phyloP scores from a whole-genome alignment of 1,140 invertebrate species.

The Teleogryllus occipitalis region DNA sequence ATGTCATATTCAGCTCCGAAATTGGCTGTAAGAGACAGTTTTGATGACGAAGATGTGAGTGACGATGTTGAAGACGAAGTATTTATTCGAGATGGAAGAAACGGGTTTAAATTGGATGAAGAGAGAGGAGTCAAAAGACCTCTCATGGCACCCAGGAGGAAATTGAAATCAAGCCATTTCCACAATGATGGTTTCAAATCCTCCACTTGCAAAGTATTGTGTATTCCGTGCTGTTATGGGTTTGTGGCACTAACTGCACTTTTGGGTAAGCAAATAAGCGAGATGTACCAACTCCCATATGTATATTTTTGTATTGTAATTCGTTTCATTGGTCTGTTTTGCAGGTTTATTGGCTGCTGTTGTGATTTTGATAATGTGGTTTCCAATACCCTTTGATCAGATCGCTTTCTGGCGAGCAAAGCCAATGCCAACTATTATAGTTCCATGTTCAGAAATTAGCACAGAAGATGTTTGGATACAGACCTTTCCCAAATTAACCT shows the following conservation, averaged over 20 bases:
- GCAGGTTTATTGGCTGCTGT: constrained; percentile 50
- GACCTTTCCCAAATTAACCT: constrained; percentile 62
- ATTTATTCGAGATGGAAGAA: constrained; percentile 62
- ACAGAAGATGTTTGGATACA: constrained; percentile 61
- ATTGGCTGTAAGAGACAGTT: constrained; percentile 37
- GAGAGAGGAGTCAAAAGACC: constrained; percentile 62
- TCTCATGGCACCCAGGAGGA: constrained; percentile 61
- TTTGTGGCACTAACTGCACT: constrained; percentile 47
- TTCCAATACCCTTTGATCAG: constrained; percentile 49
- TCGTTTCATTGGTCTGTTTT: not conserved
- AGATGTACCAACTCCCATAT: not conserved
- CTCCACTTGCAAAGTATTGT: constrained; percentile 45
- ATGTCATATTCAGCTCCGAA: constrained; percentile 24
- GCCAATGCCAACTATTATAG: constrained; percentile 29
- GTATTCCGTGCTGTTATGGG: constrained; percentile 52
- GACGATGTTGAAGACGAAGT: constrained; percentile 66
- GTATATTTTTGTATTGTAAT: not conserved
- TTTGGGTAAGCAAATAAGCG: constrained; percentile 34
- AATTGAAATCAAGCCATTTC: constrained; percentile 38
- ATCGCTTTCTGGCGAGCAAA: constrained; percentile 44
- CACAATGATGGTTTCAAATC: constrained; percentile 40
- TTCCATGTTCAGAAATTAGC: constrained; percentile 59
- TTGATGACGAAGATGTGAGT: constrained; percentile 50
- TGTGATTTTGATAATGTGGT: constrained; percentile 55
- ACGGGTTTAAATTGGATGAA: constrained; percentile 50